Conservation (phyloP, 1,140 invertebrate species). For the Zeugodacus cucurbitae region DNA sequence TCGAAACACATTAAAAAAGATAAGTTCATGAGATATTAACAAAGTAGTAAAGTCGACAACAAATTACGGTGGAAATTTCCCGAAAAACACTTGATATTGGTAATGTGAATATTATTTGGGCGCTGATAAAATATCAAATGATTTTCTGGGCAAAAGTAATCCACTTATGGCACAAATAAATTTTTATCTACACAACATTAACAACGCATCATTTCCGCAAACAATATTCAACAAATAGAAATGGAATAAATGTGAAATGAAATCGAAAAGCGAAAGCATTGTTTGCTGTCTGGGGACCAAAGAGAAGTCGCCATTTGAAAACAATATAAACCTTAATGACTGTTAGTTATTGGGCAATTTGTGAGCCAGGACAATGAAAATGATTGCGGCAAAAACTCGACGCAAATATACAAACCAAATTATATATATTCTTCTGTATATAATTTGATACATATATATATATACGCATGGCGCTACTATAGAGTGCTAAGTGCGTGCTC, state of each 20-base stretch:
- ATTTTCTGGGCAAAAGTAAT: background rate
- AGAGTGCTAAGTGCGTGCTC: background rate
- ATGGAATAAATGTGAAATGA: background rate
- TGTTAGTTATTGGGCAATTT: background rate
- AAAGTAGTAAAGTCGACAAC: too few species aligned
- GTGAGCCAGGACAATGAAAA: background rate
- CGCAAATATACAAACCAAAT: background rate
- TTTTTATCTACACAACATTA: background rate
- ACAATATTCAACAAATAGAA: background rate
- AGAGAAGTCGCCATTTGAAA: background rate
- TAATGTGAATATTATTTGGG: background rate
- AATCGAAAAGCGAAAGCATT: background rate
- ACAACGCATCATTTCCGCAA: background rate
- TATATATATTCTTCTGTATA: background rate
- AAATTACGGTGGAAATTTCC: too few species aligned
- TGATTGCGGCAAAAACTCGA: background rate
- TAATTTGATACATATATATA: background rate
- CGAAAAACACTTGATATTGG: too few species aligned
- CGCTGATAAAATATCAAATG: background rate
- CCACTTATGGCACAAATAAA: background rate
- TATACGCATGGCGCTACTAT: background rate
- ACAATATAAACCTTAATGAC: conserved; percentile 5
- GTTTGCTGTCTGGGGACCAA: background rate
- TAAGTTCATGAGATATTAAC: too few species aligned
- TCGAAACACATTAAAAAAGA: too few species aligned